A percentile compares a stretch with the other conserved stretches of the same genome.
Conservation (phyloP, 2,797 vertebrate species). For the Galagoides demidoff region DNA sequence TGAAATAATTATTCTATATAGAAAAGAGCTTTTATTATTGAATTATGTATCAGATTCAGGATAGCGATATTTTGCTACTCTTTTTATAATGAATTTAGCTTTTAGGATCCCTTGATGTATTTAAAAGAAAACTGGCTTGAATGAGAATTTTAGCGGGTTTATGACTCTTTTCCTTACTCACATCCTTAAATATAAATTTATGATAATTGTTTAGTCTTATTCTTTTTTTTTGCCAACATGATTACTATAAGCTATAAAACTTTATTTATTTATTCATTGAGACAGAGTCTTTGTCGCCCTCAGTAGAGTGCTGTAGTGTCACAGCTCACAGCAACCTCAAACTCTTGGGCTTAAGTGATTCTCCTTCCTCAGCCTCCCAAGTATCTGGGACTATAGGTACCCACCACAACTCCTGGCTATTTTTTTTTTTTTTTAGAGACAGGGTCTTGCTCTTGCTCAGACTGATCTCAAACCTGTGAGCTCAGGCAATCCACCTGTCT, state of each 20-base stretch:
- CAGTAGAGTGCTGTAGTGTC: too few species aligned
- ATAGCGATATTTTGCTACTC: background rate
- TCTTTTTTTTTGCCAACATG: background rate
- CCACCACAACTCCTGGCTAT: too few species aligned
- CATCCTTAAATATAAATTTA: background rate
- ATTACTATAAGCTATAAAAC: background rate
- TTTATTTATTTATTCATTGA: background rate
- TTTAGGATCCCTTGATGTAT: background rate
- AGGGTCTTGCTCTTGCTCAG: too few species aligned
- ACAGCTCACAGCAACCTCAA: too few species aligned
- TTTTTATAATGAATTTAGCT: background rate
- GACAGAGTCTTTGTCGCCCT: too few species aligned
- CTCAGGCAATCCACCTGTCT: too few species aligned
- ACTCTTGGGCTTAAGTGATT: too few species aligned
- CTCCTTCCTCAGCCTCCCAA: too few species aligned
- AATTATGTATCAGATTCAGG: background rate
- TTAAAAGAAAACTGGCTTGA: background rate
- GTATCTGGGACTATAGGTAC: too few species aligned
- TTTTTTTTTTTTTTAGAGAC: too few species aligned
- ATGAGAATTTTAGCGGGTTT: constrained; percentile 7
- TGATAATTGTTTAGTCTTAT: background rate
- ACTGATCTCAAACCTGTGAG: too few species aligned
- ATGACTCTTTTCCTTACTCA: background rate
- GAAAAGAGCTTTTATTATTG: background rate
- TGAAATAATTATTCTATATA: background rate